These are phyloP conservation scores for Griposia aprilina DNA, from an alignment of 2,888 invertebrate genomes.

Conservation along the genomic window DNA sequence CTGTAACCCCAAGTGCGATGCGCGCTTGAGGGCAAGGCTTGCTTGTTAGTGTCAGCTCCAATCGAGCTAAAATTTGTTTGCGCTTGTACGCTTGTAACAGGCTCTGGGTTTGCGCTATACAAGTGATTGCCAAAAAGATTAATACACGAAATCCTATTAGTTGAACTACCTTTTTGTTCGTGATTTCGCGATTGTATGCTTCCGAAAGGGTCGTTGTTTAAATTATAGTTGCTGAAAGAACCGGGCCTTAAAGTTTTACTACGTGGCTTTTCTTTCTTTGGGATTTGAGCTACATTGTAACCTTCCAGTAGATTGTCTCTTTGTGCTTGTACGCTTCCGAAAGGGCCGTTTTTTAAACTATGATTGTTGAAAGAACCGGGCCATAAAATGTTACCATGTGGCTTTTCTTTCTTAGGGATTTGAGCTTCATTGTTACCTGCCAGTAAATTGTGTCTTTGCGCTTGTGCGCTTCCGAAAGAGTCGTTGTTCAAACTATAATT, in stretches of 20 bases:
- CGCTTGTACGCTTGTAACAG: background rate
- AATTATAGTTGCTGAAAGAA: background rate
- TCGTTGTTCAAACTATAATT: background rate
- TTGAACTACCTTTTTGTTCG: background rate
- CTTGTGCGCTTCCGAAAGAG: background rate
- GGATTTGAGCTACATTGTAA: background rate
- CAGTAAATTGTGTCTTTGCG: background rate
- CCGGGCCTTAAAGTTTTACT: background rate
- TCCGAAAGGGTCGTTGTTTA: background rate
- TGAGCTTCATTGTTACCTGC: no score
- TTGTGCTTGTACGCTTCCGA: background rate
- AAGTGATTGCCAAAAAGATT: background rate
- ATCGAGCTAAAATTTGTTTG: background rate
- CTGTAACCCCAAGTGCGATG: no score
- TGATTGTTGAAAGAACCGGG: background rate
- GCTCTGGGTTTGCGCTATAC: background rate
- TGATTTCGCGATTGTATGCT: background rate
- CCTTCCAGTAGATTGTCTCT: background rate
- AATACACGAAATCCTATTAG: background rate
- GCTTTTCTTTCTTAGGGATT: background rate
- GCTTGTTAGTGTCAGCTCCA: background rate
- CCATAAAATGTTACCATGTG: background rate
- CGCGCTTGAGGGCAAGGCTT: background rate
- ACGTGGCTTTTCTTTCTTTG: background rate
- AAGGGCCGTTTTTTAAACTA: background rate